Conservation (phyloP, 2,113 vertebrate species). For the Fulmarus glacialis region DNA sequence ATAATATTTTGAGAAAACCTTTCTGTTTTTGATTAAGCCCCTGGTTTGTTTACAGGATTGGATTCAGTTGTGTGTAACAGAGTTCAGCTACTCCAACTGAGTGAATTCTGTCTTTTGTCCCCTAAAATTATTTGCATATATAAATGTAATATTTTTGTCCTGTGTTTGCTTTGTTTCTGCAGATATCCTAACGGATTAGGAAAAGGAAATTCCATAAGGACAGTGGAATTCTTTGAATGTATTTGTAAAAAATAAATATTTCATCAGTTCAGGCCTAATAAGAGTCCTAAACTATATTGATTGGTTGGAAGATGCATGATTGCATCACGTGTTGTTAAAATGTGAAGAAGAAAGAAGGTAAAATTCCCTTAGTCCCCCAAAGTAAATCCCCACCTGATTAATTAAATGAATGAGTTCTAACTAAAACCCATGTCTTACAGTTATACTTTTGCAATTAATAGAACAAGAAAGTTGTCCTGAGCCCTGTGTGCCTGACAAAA, state of each 20-base stretch:
- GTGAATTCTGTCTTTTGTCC: not conserved
- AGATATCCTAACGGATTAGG: not conserved
- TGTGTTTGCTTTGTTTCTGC: not conserved
- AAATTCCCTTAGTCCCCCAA: not conserved
- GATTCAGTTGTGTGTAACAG: not conserved
- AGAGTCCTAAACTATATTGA: not conserved
- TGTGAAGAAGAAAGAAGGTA: not conserved
- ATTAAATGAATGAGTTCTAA: not conserved
- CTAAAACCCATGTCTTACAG: rapidly evolving
- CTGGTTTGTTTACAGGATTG: not conserved
- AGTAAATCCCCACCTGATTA: not conserved
- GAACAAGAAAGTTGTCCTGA: not conserved
- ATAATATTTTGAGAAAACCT: not conserved
- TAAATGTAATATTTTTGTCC: not conserved
- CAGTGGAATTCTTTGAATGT: not conserved
- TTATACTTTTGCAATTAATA: not conserved
- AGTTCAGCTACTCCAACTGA: not conserved
- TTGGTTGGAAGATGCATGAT: not conserved
- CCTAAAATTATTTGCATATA: not conserved
- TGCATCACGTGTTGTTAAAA: not conserved
- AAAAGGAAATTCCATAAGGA: not conserved
- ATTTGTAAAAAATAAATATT: not conserved
- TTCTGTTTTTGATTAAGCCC: not conserved
- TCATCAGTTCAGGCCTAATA: not conserved
- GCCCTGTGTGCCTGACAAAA: not conserved